phyloP scores from a whole-genome alignment of 2,113 vertebrate species.

The Ahaetulla prasina region DNA sequence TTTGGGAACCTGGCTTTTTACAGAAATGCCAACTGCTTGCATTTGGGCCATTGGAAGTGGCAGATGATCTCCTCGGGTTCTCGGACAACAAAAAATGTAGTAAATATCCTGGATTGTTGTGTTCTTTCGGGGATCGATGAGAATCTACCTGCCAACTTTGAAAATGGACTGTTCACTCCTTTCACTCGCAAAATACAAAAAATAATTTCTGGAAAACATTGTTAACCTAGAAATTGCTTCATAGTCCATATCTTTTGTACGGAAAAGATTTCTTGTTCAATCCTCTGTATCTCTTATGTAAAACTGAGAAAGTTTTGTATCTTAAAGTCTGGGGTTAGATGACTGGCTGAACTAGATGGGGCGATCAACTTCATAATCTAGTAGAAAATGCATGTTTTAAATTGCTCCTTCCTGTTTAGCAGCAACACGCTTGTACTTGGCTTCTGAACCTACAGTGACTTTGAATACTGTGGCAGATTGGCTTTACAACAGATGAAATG shows the following conservation, averaged over 20 bases:
- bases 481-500: neutral
- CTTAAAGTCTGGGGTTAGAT: neutral
- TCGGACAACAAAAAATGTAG: neutral
- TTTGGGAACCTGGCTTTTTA: neutral
- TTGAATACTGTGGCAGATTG: neutral
- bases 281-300: neutral
- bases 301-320: neutral
- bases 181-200: rapidly evolving
- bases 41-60: neutral
- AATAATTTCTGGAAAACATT: neutral
- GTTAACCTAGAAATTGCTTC: neutral
- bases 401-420: neutral
- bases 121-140: neutral
- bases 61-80: constrained; percentile 23
- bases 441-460: neutral
- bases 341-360: neutral
- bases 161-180: rapidly evolving
- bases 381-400: neutral
- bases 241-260: neutral
- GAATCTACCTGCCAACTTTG: neutral
- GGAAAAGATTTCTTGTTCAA: neutral
- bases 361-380: neutral
- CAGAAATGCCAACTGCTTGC: neutral
- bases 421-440: neutral
- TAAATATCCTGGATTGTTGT: constrained; percentile 1